phyloP scores from a whole-genome alignment of 2,888 invertebrate genomes.

The Leptopilina syphax region DNA sequence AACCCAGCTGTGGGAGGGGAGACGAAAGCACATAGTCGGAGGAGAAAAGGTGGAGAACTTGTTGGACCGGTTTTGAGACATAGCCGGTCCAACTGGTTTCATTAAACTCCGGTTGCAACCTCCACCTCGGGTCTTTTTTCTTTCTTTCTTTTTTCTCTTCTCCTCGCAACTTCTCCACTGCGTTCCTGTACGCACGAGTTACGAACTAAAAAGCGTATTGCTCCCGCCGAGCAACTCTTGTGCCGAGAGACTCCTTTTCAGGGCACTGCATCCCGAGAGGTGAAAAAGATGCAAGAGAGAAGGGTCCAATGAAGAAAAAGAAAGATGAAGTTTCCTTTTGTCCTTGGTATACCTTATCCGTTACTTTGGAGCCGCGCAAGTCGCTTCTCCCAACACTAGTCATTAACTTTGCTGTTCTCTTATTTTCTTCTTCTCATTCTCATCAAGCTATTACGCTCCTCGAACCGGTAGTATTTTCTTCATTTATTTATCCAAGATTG shows the following conservation, averaged over 20 bases:
- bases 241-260: slow-evolving; percentile 34
- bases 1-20: slow-evolving; percentile 40
- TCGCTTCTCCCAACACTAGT: slow-evolving; percentile 13
- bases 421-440: slow-evolving; percentile 32
- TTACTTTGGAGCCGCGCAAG: slow-evolving; percentile 23
- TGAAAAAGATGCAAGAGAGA: slow-evolving; percentile 32
- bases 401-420: slow-evolving; percentile 24
- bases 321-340: slow-evolving; percentile 25
- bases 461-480: slow-evolving; percentile 9
- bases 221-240: slow-evolving; percentile 36
- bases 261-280: background rate
- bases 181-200: slow-evolving; percentile 48
- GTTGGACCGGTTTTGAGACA: slow-evolving; percentile 69
- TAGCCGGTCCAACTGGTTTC: slow-evolving; percentile 69
- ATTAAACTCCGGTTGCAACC: slow-evolving; percentile 72
- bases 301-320: background rate
- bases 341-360: slow-evolving; percentile 43
- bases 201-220: slow-evolving; percentile 44
- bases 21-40: slow-evolving; percentile 35
- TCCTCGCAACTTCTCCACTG: slow-evolving; percentile 43
- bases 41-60: slow-evolving; percentile 60
- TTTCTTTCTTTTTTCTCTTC: slow-evolving; percentile 46
- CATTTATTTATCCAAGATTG: slow-evolving; percentile 17
- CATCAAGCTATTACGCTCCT: slow-evolving; percentile 23
- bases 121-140: slow-evolving; percentile 57